These are phyloP conservation scores for Coregonus clupeaformis DNA, from an alignment of 2,113 vertebrate species.

Conservation along the genomic window DNA sequence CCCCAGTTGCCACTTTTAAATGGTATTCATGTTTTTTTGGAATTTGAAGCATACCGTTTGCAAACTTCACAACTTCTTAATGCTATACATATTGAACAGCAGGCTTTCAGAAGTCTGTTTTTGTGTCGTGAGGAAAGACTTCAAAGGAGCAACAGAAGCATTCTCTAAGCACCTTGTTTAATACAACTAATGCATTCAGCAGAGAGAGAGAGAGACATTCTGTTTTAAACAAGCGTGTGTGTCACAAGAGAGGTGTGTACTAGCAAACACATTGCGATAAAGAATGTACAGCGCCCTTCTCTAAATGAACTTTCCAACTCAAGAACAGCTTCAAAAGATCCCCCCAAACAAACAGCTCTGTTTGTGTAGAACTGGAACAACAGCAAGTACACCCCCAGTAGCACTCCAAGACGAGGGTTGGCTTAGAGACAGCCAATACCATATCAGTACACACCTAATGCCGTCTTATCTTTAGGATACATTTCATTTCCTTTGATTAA, in stretches of 20 bases:
- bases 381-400: no score
- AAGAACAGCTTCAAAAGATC: no score
- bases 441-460: no score
- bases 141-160: conserved; percentile 52
- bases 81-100: conserved; percentile 56
- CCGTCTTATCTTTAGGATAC: no score
- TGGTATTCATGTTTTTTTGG: conserved; percentile 36
- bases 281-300: no score
- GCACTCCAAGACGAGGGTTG: no score
- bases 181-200: conserved; percentile 41
- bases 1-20: conserved; percentile 12
- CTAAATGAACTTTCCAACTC: no score
- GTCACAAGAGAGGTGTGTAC: conserved; percentile 11
- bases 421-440: no score
- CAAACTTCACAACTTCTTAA: conserved; percentile 35
- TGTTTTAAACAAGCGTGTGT: neutral
- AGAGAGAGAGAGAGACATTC: conserved; percentile 31
- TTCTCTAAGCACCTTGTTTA: conserved; percentile 41
- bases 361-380: no score
- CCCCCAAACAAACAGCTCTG: no score
- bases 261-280: neutral
- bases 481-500: no score
- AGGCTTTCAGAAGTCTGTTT: conserved; percentile 42
- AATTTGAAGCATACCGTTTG: conserved; percentile 58
- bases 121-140: conserved; percentile 43